These are phyloP conservation scores for Selene dorsalis DNA, from an alignment of 2,797 vertebrate genomes.

Conservation along the genomic window DNA sequence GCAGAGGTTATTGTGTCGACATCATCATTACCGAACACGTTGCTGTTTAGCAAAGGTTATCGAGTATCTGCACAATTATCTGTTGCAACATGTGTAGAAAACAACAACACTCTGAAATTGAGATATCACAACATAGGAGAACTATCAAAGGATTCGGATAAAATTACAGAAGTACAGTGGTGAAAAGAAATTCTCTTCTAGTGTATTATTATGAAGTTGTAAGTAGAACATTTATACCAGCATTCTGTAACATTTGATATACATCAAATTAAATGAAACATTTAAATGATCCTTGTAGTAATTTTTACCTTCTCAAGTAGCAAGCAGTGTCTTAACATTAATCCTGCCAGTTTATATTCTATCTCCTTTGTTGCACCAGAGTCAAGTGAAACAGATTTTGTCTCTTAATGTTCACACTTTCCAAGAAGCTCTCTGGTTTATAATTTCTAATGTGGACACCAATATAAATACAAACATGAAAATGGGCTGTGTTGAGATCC, in stretches of 20 bases:
- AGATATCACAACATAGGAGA: slow-evolving; percentile 27
- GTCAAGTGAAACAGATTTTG: not conserved
- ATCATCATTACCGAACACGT: slow-evolving; percentile 83
- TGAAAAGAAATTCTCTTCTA: not conserved
- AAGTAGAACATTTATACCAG: not conserved
- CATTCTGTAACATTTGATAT: not conserved
- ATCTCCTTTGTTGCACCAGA: not conserved
- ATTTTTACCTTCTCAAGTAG: not conserved
- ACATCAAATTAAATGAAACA: not conserved
- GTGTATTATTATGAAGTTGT: not conserved
- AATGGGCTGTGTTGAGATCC: slow-evolving; percentile 12
- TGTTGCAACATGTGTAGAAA: slow-evolving; percentile 61
- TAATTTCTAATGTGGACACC: slow-evolving; percentile 22
- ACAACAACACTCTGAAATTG: slow-evolving; percentile 24
- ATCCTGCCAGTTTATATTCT: not conserved
- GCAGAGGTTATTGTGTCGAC: slow-evolving; percentile 82
- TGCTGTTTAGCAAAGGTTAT: slow-evolving; percentile 80
- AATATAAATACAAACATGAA: slow-evolving; percentile 18
- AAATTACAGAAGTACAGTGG: not conserved
- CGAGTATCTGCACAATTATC: slow-evolving; percentile 69
- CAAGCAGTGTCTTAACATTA: not conserved
- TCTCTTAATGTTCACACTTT: not conserved
- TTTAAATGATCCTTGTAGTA: not conserved
- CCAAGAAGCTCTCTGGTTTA: not conserved
- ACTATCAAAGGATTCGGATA: not conserved